Base-by-base conservation (phyloP, 2,113 vertebrate genomes). In the Bufo bufo region DNA sequence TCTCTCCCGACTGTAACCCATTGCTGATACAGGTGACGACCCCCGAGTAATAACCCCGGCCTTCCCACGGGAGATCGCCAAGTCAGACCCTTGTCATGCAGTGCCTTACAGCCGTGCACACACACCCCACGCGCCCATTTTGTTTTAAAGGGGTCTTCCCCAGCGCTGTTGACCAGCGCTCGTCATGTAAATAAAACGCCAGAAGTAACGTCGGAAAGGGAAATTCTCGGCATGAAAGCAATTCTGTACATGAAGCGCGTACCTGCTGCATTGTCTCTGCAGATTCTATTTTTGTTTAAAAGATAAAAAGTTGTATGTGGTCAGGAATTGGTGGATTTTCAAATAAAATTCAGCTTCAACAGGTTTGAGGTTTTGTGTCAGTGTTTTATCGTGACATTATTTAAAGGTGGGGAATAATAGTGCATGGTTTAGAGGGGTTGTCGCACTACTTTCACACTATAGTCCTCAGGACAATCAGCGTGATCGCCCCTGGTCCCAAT, bases 331-430 rank as follows among this genome's bases (percentile, higher is more conserved):
- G 96, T 96, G 97, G 96, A 97, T 99, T 99, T 97, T 97, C 96
- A 96, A 98, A 98, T 98, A 98, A 97, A 84, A 97, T 96, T 97
- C 97, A 97, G 97, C 97, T 99, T 99, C 97, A 97, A 99, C 97
- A 97, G 94, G 91, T 87, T 92, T 90, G 97, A 97, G 94, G 91
- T 87, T 92, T 90, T 45, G 5, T 19, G 17, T 17, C 4, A 4
- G 45, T 74, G 71, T 45, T 17, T 45, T 19, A 8, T 7, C 3
- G 14, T 17, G 14, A 47, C 47, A 47, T 74, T 14, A 3, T 11
- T 43, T 17, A 7, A n/a, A 78, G n/a, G n/a, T 3, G 65, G n/a
- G 8, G 56, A 3, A 52, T 6, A 3, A 13, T 11, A 58, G 8
- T 13, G 3, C 56, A 58, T 12, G 56, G 56, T 10, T 2, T n/a